Base-by-base conservation (phyloP, 2,113 vertebrate species). In the Mirounga angustirostris region DNA sequence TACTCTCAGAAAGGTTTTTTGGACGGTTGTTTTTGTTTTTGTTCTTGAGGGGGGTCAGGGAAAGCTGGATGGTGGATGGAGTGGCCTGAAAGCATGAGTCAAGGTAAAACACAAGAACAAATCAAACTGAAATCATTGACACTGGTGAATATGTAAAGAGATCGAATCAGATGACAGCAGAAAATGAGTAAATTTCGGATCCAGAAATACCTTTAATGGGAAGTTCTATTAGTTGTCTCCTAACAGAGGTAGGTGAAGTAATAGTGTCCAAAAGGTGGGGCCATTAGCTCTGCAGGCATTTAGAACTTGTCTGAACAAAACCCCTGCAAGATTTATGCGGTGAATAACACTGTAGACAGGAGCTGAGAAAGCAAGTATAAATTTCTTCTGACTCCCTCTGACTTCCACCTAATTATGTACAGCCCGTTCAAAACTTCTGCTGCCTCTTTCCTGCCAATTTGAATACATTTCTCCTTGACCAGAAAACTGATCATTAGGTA, bases 281-380 rank as follows among this genome's bases (percentile, higher is more conserved):
- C 67, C 1, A 0, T 85, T 50, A 11, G 19, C 22, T 96, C 73
- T 61, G 52, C 9, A 73, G 89, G 78, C 80, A 8, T 81, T 94
- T 52, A 82, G 92, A 85, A 92, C 83, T 18, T 1, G 83, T 98
- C 84, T 94, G 69, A 96, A 92, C 89, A 96, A 85, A 88, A 69
- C 36, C 3, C 73, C 76, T 83, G 15, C 7, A 12, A 67, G 26
- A 40, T 88, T 71, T 71, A 26, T 93, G 69, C 36, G 16, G 30
- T 7, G 26, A 88, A 26, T 40, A 36, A 52, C 46, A 28, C 33
- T 4, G 12, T 12, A n/a, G 36, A 21, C 30, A 24, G 56, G 13
- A 56, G 18, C 36, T n/a, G 21, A 65, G 61, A 73, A 89, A 82
- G 43, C 22, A 43, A 43, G 16, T 59, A 13, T n/a, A 71, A 46